phyloP scores from a whole-genome alignment of 2,797 vertebrate genomes.

The Catamblyrhynchus diadema region DNA sequence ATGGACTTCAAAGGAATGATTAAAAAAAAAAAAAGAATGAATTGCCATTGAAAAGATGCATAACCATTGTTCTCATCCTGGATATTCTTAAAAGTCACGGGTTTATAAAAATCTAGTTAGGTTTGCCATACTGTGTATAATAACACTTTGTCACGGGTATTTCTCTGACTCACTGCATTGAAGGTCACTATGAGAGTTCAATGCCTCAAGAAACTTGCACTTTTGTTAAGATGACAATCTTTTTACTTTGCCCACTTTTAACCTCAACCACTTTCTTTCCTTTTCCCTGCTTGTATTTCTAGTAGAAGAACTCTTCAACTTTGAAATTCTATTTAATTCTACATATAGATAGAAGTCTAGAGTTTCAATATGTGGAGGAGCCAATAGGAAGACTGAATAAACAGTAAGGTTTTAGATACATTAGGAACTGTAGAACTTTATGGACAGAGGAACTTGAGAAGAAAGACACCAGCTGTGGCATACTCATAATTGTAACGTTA shows the following conservation, averaged over 20 bases:
- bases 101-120: constrained; percentile 1
- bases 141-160: not conserved
- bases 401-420: not conserved
- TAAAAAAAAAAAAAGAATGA: not conserved
- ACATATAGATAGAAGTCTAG: not conserved
- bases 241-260: not conserved
- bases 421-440: not conserved
- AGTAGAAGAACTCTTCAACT: not conserved
- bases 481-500: not conserved
- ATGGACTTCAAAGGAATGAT: not conserved
- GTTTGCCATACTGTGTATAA: not conserved
- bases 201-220: not conserved
- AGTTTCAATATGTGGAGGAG: not conserved
- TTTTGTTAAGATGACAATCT: not conserved
- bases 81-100: not conserved
- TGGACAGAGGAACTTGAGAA: not conserved
- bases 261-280: not conserved
- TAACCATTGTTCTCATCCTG: not conserved
- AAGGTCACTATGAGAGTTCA: not conserved
- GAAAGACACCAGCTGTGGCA: not conserved
- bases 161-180: not conserved
- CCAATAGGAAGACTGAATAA: not conserved
- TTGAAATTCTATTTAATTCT: not conserved
- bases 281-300: not conserved
- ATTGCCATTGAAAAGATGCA: not conserved